Conservation (phyloP, 1,140 invertebrate species). For the Phenacoccus solenopsis region DNA sequence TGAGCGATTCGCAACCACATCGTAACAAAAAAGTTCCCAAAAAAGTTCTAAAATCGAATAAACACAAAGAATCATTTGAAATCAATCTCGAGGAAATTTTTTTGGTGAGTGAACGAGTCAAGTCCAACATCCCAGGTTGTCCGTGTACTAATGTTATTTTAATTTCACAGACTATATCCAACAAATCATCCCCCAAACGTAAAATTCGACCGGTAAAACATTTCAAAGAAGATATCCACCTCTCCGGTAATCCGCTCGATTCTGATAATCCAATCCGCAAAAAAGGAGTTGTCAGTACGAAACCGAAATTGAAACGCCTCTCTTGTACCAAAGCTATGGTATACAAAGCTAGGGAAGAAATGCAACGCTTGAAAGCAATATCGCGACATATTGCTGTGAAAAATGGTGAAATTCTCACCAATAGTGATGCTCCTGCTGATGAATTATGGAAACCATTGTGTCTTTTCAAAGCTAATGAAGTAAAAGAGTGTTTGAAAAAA, state of each 20-base stretch:
- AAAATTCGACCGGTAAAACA: neutral
- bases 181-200: neutral
- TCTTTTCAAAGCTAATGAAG: neutral
- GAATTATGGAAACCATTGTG: neutral
- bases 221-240: neutral
- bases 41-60: neutral
- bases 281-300: neutral
- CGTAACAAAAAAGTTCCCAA: neutral
- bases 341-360: neutral
- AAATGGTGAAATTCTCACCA: neutral
- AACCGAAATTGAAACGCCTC: neutral
- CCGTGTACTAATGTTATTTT: no score
- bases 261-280: neutral
- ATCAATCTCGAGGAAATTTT: neutral
- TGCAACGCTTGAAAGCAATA: neutral
- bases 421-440: neutral
- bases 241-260: neutral
- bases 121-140: no score
- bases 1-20: neutral
- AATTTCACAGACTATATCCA: neutral
- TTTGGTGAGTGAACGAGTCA: neutral
- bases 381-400: neutral
- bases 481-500: neutral
- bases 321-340: neutral
- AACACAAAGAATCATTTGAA: neutral